Percentiles rank a stretch among this genome's conserved stretches.
phyloP scores from a whole-genome alignment of 2,888 invertebrate genomes.

The Calliphora vomitoria region DNA sequence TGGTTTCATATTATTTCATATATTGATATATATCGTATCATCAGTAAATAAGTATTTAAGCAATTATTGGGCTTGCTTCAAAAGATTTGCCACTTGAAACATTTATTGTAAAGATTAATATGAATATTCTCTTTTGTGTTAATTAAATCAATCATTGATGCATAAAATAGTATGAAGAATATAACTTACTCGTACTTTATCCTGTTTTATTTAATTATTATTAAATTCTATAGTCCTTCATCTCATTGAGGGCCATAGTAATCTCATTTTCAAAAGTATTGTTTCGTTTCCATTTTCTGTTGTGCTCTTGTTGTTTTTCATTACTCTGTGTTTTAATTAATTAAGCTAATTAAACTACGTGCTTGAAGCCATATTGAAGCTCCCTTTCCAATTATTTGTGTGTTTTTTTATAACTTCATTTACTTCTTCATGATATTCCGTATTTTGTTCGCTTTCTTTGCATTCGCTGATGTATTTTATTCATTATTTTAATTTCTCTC shows the following conservation, averaged over 20 bases:
- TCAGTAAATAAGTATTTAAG: too few species aligned
- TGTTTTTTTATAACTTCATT: slow-evolving; percentile 35
- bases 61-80: too few species aligned
- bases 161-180: neutral
- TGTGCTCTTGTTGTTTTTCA: neutral
- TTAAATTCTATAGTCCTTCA: slow-evolving; percentile 15
- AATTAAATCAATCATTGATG: neutral
- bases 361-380: slow-evolving; percentile 71
- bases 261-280: slow-evolving; percentile 7
- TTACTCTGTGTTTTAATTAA: slow-evolving; percentile 79
- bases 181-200: neutral
- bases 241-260: neutral
- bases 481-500: slow-evolving; percentile 21
- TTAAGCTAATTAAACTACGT: slow-evolving; percentile 82
- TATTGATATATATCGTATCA: too few species aligned
- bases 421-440: neutral
- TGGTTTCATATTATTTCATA: too few species aligned
- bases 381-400: neutral
- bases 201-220: slow-evolving; percentile 10
- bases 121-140: neutral
- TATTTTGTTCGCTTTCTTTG: neutral
- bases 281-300: neutral
- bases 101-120: too few species aligned
- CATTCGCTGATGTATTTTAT: slow-evolving; percentile 30
- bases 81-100: too few species aligned